phyloP scores from a whole-genome alignment of 1,140 invertebrate genomes.

The Acyrthosiphon pisum region DNA sequence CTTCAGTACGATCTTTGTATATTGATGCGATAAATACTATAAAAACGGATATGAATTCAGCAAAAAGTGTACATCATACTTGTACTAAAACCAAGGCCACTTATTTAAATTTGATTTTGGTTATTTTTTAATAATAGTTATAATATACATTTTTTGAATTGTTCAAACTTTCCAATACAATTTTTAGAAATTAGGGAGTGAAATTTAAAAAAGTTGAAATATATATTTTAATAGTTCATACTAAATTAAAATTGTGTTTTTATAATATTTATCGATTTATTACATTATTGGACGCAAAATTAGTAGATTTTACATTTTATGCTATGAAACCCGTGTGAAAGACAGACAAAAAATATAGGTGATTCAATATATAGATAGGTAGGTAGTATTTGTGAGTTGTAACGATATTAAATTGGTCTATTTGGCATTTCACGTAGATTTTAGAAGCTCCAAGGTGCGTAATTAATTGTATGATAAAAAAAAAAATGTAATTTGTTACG shows the following conservation, averaged over 20 bases:
- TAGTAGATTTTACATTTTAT: too few relatives aligned
- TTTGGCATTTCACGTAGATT: background rate
- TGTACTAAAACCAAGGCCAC: background rate
- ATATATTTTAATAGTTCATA: too few relatives aligned
- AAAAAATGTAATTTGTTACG: background rate
- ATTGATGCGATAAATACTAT: background rate
- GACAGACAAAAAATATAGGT: too few relatives aligned
- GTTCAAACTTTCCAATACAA: too few relatives aligned
- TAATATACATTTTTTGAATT: background rate
- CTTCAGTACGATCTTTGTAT: background rate
- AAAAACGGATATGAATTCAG: background rate
- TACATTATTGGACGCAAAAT: too few relatives aligned
- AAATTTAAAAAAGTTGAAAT: too few relatives aligned
- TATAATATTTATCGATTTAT: too few relatives aligned
- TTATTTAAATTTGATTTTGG: background rate
- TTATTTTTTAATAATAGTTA: background rate
- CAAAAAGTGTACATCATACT: background rate
- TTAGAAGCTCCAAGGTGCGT: background rate
- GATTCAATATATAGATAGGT: too few relatives aligned
- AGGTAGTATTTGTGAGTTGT: background rate
- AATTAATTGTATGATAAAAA: background rate
- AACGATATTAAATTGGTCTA: background rate
- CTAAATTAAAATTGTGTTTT: too few relatives aligned
- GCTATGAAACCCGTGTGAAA: too few relatives aligned
- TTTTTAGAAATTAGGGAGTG: too few relatives aligned